Evolutionary conservation across 2,888 invertebrate species (phyloP), one percentile per base, ranked within the genome.

Genomic region (Lomographa bimaculata): DNA sequence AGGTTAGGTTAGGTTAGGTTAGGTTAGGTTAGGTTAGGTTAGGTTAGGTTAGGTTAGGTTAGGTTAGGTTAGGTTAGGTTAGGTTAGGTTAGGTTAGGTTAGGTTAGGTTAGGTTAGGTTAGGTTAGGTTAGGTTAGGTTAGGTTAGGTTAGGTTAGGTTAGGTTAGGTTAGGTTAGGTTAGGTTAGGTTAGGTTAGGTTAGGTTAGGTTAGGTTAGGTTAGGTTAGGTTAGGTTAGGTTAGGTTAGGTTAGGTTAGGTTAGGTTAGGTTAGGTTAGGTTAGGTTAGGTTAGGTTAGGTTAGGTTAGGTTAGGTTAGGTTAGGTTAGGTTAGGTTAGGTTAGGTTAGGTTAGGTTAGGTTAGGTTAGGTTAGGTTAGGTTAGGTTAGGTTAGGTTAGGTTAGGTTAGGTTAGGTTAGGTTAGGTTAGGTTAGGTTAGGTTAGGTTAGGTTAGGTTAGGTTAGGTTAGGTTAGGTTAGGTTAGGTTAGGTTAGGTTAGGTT

Each of bases 231-330:
- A 23, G 19, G 19, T 26, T 27, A 39, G 39, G 39, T 39, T 39
- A 40, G 41, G 41, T 34, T 41, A 40, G 34, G 35, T 35, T 29
- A 40, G 28, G 28, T 35, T 35, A 42, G 35, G 42, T 42, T 32
- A 36, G 36, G 32, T 30, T 30, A 23, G 30, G 29, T 28, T 24
- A 35, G 33, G 33, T 33, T 33, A 33, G 33, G 33, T 34, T 34
- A 34, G 34, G 34, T 34, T 34, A 38, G 19, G 41, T 40, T 40
- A 40, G 44, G 44, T 44, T 44, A 39, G 44, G 38, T 44, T 35
- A 38, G 44, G 45, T 45, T 45, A 44, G 44, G 44, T 44, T 43
- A 37, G 43, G 39, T 45, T 39, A 45, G 45, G 43, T 40, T 40
- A 33, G 33, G 33, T 33, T 40, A 32, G 39, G 39, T 32, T 39